phyloP scores from a whole-genome alignment of 2,113 vertebrate genomes.

The Stercorarius parasiticus region DNA sequence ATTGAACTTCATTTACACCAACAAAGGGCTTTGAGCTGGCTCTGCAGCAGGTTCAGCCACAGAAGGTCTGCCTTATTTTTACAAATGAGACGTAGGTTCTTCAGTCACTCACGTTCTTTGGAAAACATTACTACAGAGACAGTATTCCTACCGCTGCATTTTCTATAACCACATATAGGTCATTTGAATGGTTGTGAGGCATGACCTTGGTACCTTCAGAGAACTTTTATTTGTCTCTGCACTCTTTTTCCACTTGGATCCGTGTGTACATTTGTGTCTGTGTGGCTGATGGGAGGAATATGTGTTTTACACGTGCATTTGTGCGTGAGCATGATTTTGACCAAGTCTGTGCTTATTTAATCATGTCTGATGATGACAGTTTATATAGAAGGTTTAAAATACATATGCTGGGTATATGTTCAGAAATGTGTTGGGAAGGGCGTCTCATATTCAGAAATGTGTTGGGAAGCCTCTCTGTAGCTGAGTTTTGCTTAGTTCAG shows the following conservation, averaged over 20 bases:
- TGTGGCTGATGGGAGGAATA: background rate
- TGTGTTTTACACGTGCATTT: background rate
- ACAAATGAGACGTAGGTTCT: background rate
- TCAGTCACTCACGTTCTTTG: background rate
- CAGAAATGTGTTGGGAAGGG: background rate
- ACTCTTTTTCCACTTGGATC: background rate
- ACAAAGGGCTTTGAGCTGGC: background rate
- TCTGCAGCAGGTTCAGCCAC: background rate
- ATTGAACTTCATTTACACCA: background rate
- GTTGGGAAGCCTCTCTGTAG: background rate
- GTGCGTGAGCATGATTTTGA: fast-evolving
- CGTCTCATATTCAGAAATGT: background rate
- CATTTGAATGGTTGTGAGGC: background rate
- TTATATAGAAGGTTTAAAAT: background rate
- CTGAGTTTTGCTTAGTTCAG: background rate
- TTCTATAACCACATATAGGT: background rate
- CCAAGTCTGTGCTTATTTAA: background rate
- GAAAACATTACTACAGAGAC: background rate
- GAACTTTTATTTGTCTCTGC: background rate
- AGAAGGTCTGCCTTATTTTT: background rate
- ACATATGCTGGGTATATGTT: background rate
- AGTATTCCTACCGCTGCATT: background rate
- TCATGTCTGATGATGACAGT: background rate
- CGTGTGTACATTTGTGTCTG: background rate
- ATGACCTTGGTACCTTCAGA: background rate